Evolutionary conservation across 2,888 invertebrate species (phyloP), one percentile per base, ranked within the genome.

Genomic region (Brachylomia viminalis): DNA sequence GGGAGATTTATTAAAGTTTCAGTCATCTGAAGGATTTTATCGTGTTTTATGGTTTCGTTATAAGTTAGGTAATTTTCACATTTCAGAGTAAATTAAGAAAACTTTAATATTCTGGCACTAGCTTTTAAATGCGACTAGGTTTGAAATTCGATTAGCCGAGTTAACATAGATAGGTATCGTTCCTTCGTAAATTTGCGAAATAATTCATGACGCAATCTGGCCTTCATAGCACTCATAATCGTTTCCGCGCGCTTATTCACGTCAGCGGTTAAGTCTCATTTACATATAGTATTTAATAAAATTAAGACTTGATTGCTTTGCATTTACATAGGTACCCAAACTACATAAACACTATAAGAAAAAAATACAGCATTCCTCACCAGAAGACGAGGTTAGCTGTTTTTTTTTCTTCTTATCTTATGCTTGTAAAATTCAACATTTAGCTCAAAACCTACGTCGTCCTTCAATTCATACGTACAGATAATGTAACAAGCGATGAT

Each of bases 1-100:
- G n/a, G 5, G 54, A 47, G 72, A 7, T 54, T 58, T 70, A 82
- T 42, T 58, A 17, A 38, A 27, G 45, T 45, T 52, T 70, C 1
- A 10, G 42, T 13, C 5, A 13, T 2, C 10, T n/a, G 0, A 56
- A 6, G 15, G 30, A 58, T 20, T 68, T 69, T 20, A 27, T 20
- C 38, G 7, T 38, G 10, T 42, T 42, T 42, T 42, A 42, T 42
- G 59, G 30, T 45, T 17, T 17, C 0, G 5, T n/a, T 11, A 52
- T 33, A 52, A 17, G n/a, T 33, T 17, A 11, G 33, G n/a, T 38
- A 2, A 2, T 52, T 67, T 67, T 20, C 7, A n/a, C 8, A 45
- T 27, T 42, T 5, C 10, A 17, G n/a, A 27, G n/a, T 64, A n/a
- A 52, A 38, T 52, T 1, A 52, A 52, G n/a, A 52, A 42, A 23